Base-by-base conservation (phyloP, 92 coral and sea anemone species). In the Heliopora coerulea region DNA sequence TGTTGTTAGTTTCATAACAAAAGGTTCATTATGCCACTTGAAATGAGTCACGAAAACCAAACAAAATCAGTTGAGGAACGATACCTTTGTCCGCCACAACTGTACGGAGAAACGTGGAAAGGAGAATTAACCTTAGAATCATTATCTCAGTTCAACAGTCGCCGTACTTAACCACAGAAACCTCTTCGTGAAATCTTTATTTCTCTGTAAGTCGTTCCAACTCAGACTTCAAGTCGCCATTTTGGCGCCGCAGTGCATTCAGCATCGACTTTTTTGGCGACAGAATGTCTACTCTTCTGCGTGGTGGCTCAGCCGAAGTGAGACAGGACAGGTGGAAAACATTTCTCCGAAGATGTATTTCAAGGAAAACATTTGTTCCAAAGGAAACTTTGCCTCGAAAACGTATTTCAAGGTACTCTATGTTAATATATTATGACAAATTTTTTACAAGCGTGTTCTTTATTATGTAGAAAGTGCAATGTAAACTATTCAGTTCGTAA, bases 181-280 rank as follows among this genome's bases (percentile, higher is more conserved):
- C 39, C 34, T 66, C 23, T 41, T 42, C 52, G 2, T 46, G 10
- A 7, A 46, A 24, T 66, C 56, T 15, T 41, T 42, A 32, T 44
- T 66, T 57, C 10, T 41, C 57, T 66, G 44, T 24, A 63, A 12
- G 9, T 44, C n/a, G n/a, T n/a, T n/a, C n/a, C n/a, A n/a, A n/a
- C n/a, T 66, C 73, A 66, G 73, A 66, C 73, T 42, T 20, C 26
- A 11, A 1, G 73, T 66, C 73, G 73, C 73, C 73, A 66, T 66
- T 28, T 66, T 66, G 17, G 27, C 73, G 50, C 44, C 56, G 34
- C 33, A 4, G 7, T 14, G 37, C 23, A 44, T 46, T 46, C 52
- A n/a, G 52, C 52, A 46, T 46, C 52, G 52, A 6, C 2, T 19
- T n/a, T 20, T 21, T 28, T 63, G 73, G 56, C 21, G 73, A 66